Evolutionary conservation across 2,113 vertebrate species (phyloP).

Genomic region (Empidonax alnorum): DNA sequence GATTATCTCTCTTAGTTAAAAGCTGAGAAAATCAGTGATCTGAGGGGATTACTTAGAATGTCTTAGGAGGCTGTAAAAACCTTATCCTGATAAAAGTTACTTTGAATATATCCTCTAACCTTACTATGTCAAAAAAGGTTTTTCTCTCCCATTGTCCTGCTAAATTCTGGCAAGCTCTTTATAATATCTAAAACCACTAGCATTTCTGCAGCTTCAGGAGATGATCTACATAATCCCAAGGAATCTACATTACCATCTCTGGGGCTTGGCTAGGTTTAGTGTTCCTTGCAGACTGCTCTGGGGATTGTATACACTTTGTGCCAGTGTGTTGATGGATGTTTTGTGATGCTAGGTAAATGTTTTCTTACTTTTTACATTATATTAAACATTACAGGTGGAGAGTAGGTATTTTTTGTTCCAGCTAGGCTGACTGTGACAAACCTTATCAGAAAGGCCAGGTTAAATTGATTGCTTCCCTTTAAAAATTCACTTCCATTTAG

Average conservation of each 20-base stretch:
- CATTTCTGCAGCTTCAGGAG: conserved; percentile 42
- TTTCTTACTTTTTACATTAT: conserved; percentile 33
- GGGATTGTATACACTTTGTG: conserved; percentile 23
- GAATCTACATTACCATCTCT: conserved; percentile 23
- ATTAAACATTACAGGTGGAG: conserved; percentile 19
- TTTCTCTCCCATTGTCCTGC: background rate
- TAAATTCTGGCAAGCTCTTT: conserved; percentile 12
- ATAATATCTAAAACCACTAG: background rate
- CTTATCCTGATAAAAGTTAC: conserved; percentile 14
- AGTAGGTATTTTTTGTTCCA: background rate
- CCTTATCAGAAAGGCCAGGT: background rate
- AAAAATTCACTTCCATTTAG: background rate
- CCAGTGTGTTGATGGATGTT: conserved; percentile 39
- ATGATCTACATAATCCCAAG: conserved; percentile 42
- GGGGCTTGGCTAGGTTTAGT: conserved; percentile 22
- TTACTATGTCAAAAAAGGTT: background rate
- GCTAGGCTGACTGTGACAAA: background rate
- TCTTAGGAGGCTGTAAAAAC: conserved; percentile 14
- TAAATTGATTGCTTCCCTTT: background rate
- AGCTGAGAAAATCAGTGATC: conserved; percentile 39
- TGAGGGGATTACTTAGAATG: background rate
- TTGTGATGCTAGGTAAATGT: conserved; percentile 30
- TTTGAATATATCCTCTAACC: conserved; percentile 6
- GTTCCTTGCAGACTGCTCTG: conserved; percentile 1
- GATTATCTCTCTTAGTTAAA: conserved; percentile 15